Conservation (phyloP, 1,140 invertebrate species). For the Dolichoris vasculosae region DNA sequence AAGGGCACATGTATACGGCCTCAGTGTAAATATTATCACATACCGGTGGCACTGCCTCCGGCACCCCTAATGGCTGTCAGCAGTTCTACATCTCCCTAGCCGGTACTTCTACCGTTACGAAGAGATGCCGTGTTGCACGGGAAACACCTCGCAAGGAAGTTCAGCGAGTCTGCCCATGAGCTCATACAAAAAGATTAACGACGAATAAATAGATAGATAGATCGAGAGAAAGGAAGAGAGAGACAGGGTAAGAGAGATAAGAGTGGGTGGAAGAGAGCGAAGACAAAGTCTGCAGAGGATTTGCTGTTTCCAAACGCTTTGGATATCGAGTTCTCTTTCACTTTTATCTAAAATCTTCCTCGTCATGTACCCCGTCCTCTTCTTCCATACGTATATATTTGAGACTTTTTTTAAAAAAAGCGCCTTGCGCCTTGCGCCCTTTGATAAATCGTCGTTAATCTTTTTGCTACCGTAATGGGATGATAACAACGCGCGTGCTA, state of each 20-base stretch:
- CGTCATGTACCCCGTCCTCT: not conserved
- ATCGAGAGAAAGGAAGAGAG: not conserved
- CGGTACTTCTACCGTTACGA: not conserved
- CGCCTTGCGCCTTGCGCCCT: not conserved
- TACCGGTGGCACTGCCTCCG: constrained; percentile 88
- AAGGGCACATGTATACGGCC: constrained; percentile 91
- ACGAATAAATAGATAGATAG: not conserved
- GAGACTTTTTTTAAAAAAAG: not conserved
- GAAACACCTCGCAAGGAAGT: not conserved
- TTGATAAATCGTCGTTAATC: constrained; percentile 16
- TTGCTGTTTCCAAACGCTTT: not conserved
- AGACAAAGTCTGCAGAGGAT: not conserved
- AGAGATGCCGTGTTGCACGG: constrained; percentile 23
- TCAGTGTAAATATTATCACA: constrained; percentile 95
- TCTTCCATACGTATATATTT: not conserved
- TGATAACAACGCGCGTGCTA: not conserved
- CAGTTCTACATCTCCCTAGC: constrained; percentile 33
- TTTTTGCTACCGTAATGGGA: not conserved
- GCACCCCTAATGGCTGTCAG: constrained; percentile 78
- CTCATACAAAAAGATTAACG: constrained; percentile 14
- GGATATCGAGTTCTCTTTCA: not conserved
- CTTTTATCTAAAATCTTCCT: constrained; percentile 9
- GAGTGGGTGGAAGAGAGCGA: not conserved
- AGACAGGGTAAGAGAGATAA: not conserved
- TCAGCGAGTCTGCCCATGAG: not conserved